Evolutionary conservation across 2,113 vertebrate species (phyloP).

Genomic region (Phalacrocorax aristotelis): DNA sequence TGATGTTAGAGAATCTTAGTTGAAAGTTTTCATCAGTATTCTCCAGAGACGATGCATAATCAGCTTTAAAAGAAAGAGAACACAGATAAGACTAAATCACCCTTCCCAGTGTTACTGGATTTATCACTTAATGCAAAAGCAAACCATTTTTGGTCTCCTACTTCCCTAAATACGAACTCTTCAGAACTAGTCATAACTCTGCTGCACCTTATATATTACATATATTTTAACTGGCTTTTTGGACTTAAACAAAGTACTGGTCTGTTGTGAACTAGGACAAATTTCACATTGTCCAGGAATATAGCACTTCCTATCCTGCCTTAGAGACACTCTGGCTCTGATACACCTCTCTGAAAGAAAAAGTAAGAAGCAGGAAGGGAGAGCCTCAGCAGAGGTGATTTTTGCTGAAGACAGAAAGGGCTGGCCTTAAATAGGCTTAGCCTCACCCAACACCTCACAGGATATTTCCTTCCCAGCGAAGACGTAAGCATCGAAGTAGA

Average conservation of each 20-base stretch:
- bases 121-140: not conserved
- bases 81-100: not conserved
- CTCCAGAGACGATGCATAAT: not conserved
- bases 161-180: not conserved
- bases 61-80: not conserved
- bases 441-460: not conserved
- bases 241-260: not conserved
- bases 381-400: not conserved
- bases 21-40: not conserved
- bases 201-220: not conserved
- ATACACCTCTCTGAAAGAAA: not conserved
- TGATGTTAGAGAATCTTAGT: not conserved
- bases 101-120: not conserved
- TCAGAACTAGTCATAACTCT: not conserved
- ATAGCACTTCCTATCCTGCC: not conserved
- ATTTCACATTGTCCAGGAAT: not conserved
- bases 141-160: not conserved
- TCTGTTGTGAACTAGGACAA: not conserved
- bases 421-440: not conserved
- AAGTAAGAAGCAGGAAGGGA: not conserved
- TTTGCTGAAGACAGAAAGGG: not conserved
- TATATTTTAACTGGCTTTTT: not conserved
- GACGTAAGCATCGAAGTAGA: not conserved
- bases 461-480: not conserved
- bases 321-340: not conserved